Evolutionary conservation across 1,140 invertebrate species (phyloP).

Genomic region (Acromyrmex charruanus): DNA sequence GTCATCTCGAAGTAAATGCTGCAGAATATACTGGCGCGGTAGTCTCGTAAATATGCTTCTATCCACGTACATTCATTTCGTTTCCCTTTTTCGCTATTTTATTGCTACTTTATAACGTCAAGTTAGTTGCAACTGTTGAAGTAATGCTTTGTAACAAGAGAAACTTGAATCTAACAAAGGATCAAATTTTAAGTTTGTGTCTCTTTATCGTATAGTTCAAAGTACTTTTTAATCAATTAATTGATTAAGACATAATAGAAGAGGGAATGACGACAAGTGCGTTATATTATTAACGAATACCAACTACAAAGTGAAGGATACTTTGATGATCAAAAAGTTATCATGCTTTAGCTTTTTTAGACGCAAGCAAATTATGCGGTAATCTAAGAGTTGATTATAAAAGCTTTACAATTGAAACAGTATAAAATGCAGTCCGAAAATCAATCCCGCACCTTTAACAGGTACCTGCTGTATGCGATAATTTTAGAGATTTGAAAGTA

Average conservation of each 20-base stretch:
- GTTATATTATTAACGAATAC: not conserved
- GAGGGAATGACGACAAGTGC: not conserved
- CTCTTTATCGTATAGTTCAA: not conserved
- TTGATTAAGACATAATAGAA: not conserved
- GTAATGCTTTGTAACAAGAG: not conserved
- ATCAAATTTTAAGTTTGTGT: not conserved
- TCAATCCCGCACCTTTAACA: not conserved
- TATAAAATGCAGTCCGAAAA: not conserved
- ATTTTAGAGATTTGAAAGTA: constrained; percentile 24
- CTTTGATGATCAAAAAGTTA: not conserved
- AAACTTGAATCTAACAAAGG: no score
- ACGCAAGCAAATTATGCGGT: not conserved
- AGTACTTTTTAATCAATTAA: not conserved
- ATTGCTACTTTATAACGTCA: constrained; percentile 20
- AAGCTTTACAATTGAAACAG: constrained; percentile 13
- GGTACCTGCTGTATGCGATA: not conserved
- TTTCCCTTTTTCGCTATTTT: constrained; percentile 35
- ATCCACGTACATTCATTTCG: constrained; percentile 29
- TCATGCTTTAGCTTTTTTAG: not conserved
- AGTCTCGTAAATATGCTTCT: constrained; percentile 30
- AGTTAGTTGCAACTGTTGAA: constrained; percentile 13
- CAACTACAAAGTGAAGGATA: not conserved
- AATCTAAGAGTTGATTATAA: constrained; percentile 12
- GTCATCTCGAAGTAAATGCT: constrained; percentile 53
- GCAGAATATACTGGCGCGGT: constrained; percentile 19